Evolutionary conservation across 2,797 vertebrate genomes (phyloP).

Genomic region (Alfaro cultratus): DNA sequence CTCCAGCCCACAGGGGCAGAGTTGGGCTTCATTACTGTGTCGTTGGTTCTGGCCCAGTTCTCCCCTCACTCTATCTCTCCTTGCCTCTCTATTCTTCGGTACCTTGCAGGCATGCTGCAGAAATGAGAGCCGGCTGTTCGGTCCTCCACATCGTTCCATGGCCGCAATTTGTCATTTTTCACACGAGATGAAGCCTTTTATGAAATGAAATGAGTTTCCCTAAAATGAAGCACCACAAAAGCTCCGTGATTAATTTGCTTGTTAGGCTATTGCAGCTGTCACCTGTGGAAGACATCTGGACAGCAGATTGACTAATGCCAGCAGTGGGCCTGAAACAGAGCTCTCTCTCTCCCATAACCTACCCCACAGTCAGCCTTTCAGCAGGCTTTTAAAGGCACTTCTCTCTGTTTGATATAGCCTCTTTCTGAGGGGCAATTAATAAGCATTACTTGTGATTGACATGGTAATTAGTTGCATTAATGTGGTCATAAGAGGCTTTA

Average conservation of each 20-base stretch:
- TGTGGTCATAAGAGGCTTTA: constrained; percentile 84
- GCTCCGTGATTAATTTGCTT: constrained; percentile 88
- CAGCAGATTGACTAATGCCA: constrained; percentile 88
- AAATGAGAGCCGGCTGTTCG: constrained; percentile 74
- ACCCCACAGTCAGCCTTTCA: constrained; percentile 79
- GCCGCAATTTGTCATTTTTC: constrained; percentile 87
- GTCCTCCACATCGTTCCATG: constrained; percentile 80
- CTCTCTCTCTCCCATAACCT: constrained; percentile 67
- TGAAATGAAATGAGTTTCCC: constrained; percentile 87
- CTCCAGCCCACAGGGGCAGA: constrained; percentile 75
- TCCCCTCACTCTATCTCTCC: constrained; percentile 72
- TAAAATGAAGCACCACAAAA: constrained; percentile 86
- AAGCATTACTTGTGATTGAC: constrained; percentile 86
- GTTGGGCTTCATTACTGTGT: constrained; percentile 79
- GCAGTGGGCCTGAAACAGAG: constrained; percentile 77
- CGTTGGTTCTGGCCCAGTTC: constrained; percentile 77
- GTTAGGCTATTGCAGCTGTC: constrained; percentile 89
- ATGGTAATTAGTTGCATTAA: constrained; percentile 87
- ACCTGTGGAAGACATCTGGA: constrained; percentile 89
- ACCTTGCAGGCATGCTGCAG: constrained; percentile 76
- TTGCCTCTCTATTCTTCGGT: constrained; percentile 70
- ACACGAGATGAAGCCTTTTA: constrained; percentile 87
- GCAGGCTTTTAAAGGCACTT: constrained; percentile 80
- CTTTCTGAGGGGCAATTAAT: constrained; percentile 85
- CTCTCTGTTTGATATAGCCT: constrained; percentile 78